Evolutionary conservation across 2,888 invertebrate genomes (phyloP).

Genomic region (Amiota communis): DNA sequence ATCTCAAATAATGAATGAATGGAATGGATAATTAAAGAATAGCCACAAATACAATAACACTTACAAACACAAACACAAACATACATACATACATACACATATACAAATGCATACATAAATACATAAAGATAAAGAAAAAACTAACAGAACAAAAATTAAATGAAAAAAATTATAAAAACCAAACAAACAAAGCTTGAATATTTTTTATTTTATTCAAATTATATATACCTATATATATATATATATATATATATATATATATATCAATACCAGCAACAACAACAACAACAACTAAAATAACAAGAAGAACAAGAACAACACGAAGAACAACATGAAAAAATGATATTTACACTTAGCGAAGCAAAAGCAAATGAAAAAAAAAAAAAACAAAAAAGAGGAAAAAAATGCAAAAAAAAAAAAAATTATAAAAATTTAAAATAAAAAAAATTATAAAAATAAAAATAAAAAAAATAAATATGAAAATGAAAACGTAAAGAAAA

Average conservation of each 20-base stretch:
- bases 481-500: conserved; percentile 50
- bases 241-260: conserved; percentile 52
- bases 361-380: conserved; percentile 49
- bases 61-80: too few species aligned
- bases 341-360: conserved; percentile 71
- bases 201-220: conserved; percentile 67
- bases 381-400: conserved; percentile 46
- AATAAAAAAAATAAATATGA: conserved; percentile 49
- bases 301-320: conserved; percentile 35
- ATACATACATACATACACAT: not conserved
- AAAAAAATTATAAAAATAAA: conserved; percentile 43
- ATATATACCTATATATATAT: conserved; percentile 47
- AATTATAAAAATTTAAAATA: conserved; percentile 39
- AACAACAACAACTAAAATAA: conserved; percentile 14
- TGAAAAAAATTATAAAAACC: conserved; percentile 31
- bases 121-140: conserved; percentile 16
- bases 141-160: conserved; percentile 45
- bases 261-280: conserved; percentile 35
- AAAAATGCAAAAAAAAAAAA: conserved; percentile 42
- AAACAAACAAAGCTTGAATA: conserved; percentile 66
- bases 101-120: conserved; percentile 8
- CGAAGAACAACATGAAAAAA: conserved; percentile 48
- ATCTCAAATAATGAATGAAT: too few species aligned
- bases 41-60: too few species aligned
- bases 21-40: too few species aligned